Conservation (phyloP, 2,113 vertebrate species). For the Protobothrops flavoviridis region DNA sequence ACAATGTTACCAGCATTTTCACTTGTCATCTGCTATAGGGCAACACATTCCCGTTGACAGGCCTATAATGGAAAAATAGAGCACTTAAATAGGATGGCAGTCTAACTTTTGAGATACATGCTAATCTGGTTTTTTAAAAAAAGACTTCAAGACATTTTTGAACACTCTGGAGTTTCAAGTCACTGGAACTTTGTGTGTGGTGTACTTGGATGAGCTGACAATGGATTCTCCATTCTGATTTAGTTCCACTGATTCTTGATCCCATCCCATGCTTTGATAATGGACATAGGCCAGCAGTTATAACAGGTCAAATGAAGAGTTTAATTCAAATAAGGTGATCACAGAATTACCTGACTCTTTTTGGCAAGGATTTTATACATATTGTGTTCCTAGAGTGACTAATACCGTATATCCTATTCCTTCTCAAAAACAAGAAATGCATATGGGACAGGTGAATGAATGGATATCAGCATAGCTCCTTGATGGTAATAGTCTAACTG, state of each 20-base stretch:
- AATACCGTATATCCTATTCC: too few relatives aligned
- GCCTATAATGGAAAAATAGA: constrained; percentile 81
- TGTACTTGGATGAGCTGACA: constrained; percentile 58
- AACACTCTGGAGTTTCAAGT: constrained; percentile 68
- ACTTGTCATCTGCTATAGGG: constrained; percentile 83
- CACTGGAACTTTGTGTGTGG: constrained; percentile 59
- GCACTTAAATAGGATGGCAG: constrained; percentile 77
- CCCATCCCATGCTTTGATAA: constrained; percentile 41
- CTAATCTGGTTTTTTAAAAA: constrained; percentile 78
- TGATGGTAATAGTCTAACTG: too few relatives aligned
- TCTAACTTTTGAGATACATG: constrained; percentile 80
- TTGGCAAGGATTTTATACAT: neutral
- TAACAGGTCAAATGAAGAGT: neutral
- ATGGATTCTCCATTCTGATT: constrained; percentile 47
- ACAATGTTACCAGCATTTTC: constrained; percentile 82
- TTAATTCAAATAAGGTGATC: neutral
- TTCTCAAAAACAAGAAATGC: neutral
- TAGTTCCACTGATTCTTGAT: constrained; percentile 32
- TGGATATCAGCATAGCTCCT: too few relatives aligned
- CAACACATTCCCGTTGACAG: constrained; percentile 80
- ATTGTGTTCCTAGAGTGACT: neutral
- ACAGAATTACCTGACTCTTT: neutral
- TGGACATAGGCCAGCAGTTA: constrained; percentile 29
- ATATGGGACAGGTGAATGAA: neutral
- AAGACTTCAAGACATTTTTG: constrained; percentile 72